Conservation (phyloP, 2,888 invertebrate genomes). For the Metopia argyrocephala region DNA sequence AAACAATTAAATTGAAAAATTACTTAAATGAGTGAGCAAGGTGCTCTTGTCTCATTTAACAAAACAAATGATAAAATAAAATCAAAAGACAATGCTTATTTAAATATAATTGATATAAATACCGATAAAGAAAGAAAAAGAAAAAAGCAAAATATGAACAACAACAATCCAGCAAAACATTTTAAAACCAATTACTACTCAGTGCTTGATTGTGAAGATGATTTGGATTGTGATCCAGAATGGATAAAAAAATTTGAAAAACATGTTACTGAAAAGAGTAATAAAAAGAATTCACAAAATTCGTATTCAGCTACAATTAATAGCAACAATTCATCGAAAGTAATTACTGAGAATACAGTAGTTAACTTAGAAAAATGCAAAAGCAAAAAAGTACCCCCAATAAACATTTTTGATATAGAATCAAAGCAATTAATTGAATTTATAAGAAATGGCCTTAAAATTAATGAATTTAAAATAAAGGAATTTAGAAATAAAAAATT, state of each 20-base stretch:
- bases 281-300: not conserved
- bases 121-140: not conserved
- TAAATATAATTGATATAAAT: too few relatives aligned
- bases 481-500: not conserved
- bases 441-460: not conserved
- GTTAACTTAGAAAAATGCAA: not conserved
- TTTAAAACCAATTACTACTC: constrained; percentile 18
- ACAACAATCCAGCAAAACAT: not conserved
- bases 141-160: constrained; percentile 25
- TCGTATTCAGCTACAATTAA: constrained; percentile 4
- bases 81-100: too few relatives aligned
- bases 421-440: not conserved
- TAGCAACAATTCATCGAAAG: not conserved
- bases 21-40: too few relatives aligned
- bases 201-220: constrained; percentile 18
- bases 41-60: too few relatives aligned
- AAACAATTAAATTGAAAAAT: too few relatives aligned
- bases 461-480: not conserved
- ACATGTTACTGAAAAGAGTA: constrained; percentile 4
- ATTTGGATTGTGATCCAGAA: constrained; percentile 12
- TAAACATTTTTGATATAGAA: constrained; percentile 5
- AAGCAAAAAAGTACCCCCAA: constrained; percentile 6
- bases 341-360: not conserved
- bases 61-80: too few relatives aligned
- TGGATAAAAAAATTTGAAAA: constrained; percentile 10